Evolutionary conservation across 2,113 vertebrate genomes (phyloP), one percentile per base, ranked within the genome.

Genomic region (Aspidoscelis tigris): DNA sequence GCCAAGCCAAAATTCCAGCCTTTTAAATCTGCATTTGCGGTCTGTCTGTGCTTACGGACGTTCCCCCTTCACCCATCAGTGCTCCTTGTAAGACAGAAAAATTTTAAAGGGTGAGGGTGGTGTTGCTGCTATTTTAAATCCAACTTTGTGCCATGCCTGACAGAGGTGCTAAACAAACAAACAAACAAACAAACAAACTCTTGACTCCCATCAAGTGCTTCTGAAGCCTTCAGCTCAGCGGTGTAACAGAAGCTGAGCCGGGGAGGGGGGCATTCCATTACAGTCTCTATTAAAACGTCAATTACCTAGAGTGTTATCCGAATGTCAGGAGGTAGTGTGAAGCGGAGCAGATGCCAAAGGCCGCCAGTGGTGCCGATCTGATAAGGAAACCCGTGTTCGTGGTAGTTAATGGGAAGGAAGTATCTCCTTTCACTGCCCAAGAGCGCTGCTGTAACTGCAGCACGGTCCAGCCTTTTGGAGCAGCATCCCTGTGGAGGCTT

Each of bases 231-330:
- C 20, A 33, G 9, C 7, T 26, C 69, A 75, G 26, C 43, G 43
- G 8, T 1, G 7, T 50, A 76, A 24, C 16, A 14, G 65, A 66
- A 44, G 58, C 77, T 11, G 10, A 16, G 47, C 73, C 26, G 22
- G 24, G n/a, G 53, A 10, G n/a, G 82, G 22, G 74, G 47, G 33
- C 61, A 16, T 47, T 75, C 53, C 75, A 3, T 3, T 1, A 0
- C 0, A 0, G 53, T 26, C 55, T 1, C 21, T 5, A 0, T 0
- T 33, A 82, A 43, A 20, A 9, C 0, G 0, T 82, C 0, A 39
- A 4, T 24, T 22, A 14, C 69, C 1, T 12, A 0, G 2, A 20
- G 44, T 0, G 0, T 2, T 26, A 65, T 12, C 9, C 0, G 0
- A 39, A 33, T 1, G 14, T 8, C 0, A 3, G 16, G 5, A 58